A percentile compares a stretch with the other conserved stretches of the same genome.
Conservation (phyloP, 2,113 vertebrate genomes). For the Pristiophorus japonicus region DNA sequence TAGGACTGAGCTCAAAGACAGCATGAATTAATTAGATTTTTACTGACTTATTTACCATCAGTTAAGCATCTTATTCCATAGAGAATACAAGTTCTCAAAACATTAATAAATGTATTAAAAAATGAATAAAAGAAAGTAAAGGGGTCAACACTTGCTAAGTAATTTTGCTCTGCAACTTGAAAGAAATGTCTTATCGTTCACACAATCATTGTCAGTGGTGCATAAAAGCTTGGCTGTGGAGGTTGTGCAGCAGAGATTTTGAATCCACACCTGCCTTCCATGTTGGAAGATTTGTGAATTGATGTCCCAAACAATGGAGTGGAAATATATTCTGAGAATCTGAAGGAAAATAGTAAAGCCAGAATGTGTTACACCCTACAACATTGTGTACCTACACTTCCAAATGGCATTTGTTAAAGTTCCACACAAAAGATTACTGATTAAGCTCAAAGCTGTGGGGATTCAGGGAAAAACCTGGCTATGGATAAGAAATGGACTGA, state of each 20-base stretch:
- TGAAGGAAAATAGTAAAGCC: too few species aligned
- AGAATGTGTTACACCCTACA: neutral
- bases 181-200: neutral
- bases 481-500: neutral
- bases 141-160: neutral
- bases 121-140: neutral
- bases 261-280: neutral
- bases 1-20: neutral
- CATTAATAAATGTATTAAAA: neutral
- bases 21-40: neutral
- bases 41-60: neutral
- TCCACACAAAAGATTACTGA: neutral
- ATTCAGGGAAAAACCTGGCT: neutral
- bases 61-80: neutral
- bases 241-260: neutral
- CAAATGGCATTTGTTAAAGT: neutral
- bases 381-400: neutral
- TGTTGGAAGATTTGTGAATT: neutral
- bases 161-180: neutral
- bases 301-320: neutral
- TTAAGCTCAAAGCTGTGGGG: neutral
- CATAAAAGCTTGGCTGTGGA: neutral
- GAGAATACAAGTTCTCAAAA: neutral
- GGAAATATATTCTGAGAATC: neutral
- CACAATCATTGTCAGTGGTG: neutral